phyloP scores from a whole-genome alignment of 2,113 vertebrate species.

The Gymnobelideus leadbeateri region DNA sequence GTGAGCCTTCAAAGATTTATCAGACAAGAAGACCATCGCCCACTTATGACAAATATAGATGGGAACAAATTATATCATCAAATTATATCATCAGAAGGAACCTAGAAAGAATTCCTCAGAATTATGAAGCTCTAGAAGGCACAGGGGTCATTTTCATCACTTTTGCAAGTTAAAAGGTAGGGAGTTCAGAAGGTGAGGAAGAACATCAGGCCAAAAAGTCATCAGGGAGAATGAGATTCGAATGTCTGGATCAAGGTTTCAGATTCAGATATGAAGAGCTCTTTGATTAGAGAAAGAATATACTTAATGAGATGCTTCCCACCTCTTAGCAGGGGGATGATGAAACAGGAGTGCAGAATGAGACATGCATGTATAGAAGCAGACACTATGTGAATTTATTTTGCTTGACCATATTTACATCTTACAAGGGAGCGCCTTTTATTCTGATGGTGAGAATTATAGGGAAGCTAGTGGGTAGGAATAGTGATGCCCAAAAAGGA shows the following conservation, averaged over 20 bases:
- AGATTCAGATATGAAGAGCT: neutral
- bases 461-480: too few relatives aligned
- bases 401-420: neutral
- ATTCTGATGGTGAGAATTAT: neutral
- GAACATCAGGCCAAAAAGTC: neutral
- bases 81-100: neutral
- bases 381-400: neutral
- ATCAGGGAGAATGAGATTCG: neutral
- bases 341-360: neutral
- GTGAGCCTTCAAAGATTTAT: neutral
- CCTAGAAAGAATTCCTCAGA: neutral
- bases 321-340: neutral
- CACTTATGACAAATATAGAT: neutral
- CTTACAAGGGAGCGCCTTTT: neutral
- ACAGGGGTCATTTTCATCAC: neutral
- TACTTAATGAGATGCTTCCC: neutral
- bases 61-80: neutral
- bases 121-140: neutral
- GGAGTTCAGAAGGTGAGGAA: neutral
- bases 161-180: neutral
- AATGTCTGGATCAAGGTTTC: neutral
- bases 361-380: neutral
- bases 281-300: neutral
- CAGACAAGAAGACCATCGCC: neutral
- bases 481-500: neutral